phyloP scores from a whole-genome alignment of 1,140 invertebrate genomes.

The Battus philenor region DNA sequence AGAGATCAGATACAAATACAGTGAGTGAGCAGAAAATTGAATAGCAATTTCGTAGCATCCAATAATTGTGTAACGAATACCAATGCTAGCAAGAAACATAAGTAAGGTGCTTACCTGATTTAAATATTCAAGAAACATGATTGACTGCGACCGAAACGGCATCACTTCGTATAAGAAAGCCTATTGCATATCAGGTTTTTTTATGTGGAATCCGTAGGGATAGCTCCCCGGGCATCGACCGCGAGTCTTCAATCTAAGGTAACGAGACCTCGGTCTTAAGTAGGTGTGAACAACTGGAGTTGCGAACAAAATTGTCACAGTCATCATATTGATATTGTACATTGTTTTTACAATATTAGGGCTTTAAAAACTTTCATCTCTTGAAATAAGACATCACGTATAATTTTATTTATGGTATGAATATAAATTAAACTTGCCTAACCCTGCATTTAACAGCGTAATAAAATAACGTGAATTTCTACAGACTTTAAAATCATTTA shows the following conservation, averaged over 20 bases:
- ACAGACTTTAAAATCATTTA: too few species aligned
- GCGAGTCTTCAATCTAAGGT: conserved; percentile 64
- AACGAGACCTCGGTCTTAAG: conserved; percentile 60
- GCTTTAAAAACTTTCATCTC: too few species aligned
- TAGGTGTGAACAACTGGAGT: conserved; percentile 62
- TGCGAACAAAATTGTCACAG: conserved; percentile 63
- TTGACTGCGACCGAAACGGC: conserved; percentile 32
- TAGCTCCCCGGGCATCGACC: conserved; percentile 49
- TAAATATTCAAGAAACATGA: conserved; percentile 18
- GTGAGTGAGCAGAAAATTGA: too few species aligned
- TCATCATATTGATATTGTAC: too few species aligned
- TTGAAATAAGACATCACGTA: too few species aligned
- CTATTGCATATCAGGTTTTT: conserved; percentile 58
- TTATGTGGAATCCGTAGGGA: conserved; percentile 41
- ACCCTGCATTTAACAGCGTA: too few species aligned
- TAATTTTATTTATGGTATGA: too few species aligned
- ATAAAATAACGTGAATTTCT: too few species aligned
- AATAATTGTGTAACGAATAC: conserved; percentile 5
- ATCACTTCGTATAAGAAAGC: conserved; percentile 33
- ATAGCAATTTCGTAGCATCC: too few species aligned
- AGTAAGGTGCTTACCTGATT: conserved; percentile 8
- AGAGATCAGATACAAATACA: too few species aligned
- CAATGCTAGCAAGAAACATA: background rate
- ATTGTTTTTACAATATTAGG: too few species aligned
- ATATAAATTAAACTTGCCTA: too few species aligned